Percentiles rank a stretch among this genome's conserved stretches.
Evolutionary conservation across 2,888 invertebrate species (phyloP).

Genomic region (Netelia fuscicornis): DNA sequence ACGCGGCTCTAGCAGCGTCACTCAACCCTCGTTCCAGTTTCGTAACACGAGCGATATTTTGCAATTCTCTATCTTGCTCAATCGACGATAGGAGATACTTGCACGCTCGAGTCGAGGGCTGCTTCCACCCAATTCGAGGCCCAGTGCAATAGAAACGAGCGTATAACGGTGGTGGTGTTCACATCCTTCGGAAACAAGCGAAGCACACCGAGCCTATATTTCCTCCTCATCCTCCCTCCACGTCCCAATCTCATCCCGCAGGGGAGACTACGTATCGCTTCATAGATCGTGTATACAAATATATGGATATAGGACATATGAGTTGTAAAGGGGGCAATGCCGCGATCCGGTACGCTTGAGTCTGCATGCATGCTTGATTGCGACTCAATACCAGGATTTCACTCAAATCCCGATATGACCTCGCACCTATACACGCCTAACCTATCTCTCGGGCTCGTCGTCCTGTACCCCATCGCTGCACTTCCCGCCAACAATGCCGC

Average conservation of each 20-base stretch:
- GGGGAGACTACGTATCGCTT: slow-evolving; percentile 59
- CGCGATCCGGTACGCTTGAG: slow-evolving; percentile 34
- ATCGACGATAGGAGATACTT: slow-evolving; percentile 61
- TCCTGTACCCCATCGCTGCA: slow-evolving; percentile 67
- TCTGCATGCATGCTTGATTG: slow-evolving; percentile 77
- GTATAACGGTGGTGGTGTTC: slow-evolving; percentile 26
- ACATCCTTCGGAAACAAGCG: slow-evolving; percentile 63
- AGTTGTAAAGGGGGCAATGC: slow-evolving; percentile 34
- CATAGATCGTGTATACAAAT: slow-evolving; percentile 68
- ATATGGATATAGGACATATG: slow-evolving; percentile 35
- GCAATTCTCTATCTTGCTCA: slow-evolving; percentile 13
- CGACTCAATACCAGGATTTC: slow-evolving; percentile 78
- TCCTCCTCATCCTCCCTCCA: slow-evolving; percentile 29
- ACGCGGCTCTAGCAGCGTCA: slow-evolving; percentile 1
- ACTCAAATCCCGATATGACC: slow-evolving; percentile 77
- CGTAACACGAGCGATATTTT: slow-evolving; percentile 39
- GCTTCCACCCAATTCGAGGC: slow-evolving; percentile 31
- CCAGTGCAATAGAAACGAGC: slow-evolving; percentile 35
- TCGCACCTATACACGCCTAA: slow-evolving; percentile 75
- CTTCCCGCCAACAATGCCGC: slow-evolving; percentile 78
- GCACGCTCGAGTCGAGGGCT: slow-evolving; percentile 24
- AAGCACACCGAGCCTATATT: slow-evolving; percentile 52
- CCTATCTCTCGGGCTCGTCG: slow-evolving; percentile 62
- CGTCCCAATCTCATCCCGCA: slow-evolving; percentile 42
- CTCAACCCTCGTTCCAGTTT: slow-evolving; percentile 8